Evolutionary conservation across 2,888 invertebrate genomes (phyloP).

Genomic region (Toxonevra muliebris): DNA sequence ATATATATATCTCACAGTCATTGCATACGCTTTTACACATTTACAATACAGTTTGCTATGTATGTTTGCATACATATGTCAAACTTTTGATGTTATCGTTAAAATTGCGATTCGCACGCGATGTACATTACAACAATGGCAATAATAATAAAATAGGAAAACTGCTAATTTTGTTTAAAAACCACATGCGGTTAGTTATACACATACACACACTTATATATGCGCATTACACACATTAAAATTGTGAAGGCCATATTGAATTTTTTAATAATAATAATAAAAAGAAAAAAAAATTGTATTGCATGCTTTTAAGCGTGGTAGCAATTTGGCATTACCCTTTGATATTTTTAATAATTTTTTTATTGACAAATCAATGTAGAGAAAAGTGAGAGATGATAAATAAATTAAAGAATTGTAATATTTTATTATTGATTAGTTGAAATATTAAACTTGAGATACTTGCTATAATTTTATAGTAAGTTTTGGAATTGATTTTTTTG

Average conservation of each 20-base stretch:
- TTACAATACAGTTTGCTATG: neutral
- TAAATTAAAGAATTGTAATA: neutral
- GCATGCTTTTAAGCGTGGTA: constrained; percentile 22
- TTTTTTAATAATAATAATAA: too few species aligned
- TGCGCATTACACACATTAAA: neutral
- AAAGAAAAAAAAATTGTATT: too few species aligned
- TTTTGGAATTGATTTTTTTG: too few species aligned
- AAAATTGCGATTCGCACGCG: constrained; percentile 27
- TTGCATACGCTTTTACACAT: neutral
- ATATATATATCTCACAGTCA: too few species aligned
- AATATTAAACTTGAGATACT: too few species aligned
- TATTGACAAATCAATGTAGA: neutral
- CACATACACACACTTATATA: constrained; percentile 2
- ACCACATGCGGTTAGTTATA: constrained; percentile 3
- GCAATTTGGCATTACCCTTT: constrained; percentile 24
- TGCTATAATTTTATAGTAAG: too few species aligned
- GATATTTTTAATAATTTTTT: constrained; percentile 18
- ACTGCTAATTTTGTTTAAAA: constrained; percentile 25
- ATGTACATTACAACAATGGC: neutral
- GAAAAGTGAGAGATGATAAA: neutral
- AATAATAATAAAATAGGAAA: constrained; percentile 2
- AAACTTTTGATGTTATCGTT: constrained; percentile 25
- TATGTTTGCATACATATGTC: constrained; percentile 9
- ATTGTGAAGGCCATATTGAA: too few species aligned
- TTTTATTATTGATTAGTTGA: too few species aligned